These are phyloP conservation scores for Steromphala cineraria DNA, from an alignment of 2,888 invertebrate genomes.

Conservation along the genomic window DNA sequence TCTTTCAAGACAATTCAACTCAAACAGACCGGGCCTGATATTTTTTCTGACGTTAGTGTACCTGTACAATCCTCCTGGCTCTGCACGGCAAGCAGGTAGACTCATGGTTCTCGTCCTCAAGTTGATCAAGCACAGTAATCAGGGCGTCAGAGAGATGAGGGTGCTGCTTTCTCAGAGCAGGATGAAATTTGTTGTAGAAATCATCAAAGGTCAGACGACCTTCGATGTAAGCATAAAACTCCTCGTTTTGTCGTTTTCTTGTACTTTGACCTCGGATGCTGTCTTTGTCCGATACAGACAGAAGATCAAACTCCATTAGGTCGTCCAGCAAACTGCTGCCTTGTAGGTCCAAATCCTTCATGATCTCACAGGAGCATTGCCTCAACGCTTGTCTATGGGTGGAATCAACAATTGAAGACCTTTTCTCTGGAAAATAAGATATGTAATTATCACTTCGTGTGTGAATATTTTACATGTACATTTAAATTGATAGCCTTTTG, in stretches of 20 bases:
- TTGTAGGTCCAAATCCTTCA: not conserved
- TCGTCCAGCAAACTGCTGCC: not conserved
- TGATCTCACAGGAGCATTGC: not conserved
- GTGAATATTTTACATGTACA: too few relatives aligned
- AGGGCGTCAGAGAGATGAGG: not conserved
- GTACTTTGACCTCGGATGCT: not conserved
- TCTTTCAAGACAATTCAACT: too few relatives aligned
- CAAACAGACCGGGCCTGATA: too few relatives aligned
- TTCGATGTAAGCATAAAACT: not conserved
- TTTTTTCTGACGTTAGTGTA: too few relatives aligned
- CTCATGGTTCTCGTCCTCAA: not conserved
- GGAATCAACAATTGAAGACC: not conserved
- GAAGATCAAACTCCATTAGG: not conserved
- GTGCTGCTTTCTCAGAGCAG: conserved; percentile 1
- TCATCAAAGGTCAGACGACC: not conserved
- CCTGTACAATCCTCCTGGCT: not conserved
- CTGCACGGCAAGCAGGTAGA: not conserved
- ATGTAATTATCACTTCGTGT: too few relatives aligned
- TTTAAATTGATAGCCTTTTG: too few relatives aligned
- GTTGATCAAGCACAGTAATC: not conserved
- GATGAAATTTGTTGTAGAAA: not conserved
- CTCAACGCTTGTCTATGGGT: not conserved
- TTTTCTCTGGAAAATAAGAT: not conserved
- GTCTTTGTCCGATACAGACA: not conserved
- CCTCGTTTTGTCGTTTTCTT: not conserved